Evolutionary conservation across 2,888 invertebrate genomes (phyloP), one percentile per base, ranked within the genome.

Genomic region (Xestia ashworthii): DNA sequence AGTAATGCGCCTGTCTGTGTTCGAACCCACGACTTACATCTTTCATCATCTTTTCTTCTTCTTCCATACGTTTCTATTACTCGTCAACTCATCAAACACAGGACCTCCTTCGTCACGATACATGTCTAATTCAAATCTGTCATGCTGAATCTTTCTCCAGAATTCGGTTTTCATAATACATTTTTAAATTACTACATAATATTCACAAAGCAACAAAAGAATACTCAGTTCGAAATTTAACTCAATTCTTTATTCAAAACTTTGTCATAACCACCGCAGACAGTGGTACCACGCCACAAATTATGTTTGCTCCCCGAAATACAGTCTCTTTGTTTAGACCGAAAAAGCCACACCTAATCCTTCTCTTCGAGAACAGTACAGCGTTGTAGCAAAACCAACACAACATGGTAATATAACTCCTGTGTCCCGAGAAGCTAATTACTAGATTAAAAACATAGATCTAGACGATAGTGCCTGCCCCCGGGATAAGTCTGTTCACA

Each of bases 391-490:
- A 75, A 82, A 74, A 73, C 71, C 72, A 75, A 82, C 77, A 81
- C 67, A 88, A 83, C 78, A 77, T 72, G 76, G 66, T 82, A 81
- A 80, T 82, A 75, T 85, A 89, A 88, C 84, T 84, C 74, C 60
- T 70, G 79, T 83, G 84, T 86, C 80, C 83, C 76, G 76, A 81
- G 84, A 74, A 87, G 88, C 89, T 92, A 91, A 92, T 92, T 91
- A 92, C 87, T 87, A 90, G 90, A 90, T 90, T 90, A 90, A 90
- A 92, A 91, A 90, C 91, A 90, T 89, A 88, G 89, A 91, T 89
- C 81, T 80, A 81, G 78, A 86, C 80, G 82, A 85, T 83, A 85
- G 85, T 81, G 81, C 72, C 81, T 76, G 82, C 90, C 87, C 83
- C 74, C 55, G 80, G 88, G 90, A 89, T 87, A 89, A 88, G 84